Percentiles rank a stretch among this genome's conserved stretches.
Evolutionary conservation across 2,888 invertebrate genomes (phyloP).

Genomic region (Drosophila silvestris): DNA sequence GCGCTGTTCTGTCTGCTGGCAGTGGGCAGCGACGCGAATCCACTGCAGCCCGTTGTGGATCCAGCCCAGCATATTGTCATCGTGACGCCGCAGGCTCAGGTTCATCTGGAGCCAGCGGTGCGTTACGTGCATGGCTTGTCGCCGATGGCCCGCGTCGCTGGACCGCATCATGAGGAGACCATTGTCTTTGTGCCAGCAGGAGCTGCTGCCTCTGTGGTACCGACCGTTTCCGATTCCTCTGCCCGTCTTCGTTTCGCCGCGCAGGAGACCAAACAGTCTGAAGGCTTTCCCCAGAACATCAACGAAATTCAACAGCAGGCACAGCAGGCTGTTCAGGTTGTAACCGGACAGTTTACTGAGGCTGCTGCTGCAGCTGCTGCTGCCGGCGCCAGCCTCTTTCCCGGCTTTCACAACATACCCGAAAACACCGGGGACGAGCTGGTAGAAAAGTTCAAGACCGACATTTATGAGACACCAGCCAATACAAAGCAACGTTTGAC

Average conservation of each 20-base stretch:
- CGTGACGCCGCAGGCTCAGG: conserved; percentile 84
- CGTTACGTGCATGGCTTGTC: conserved; percentile 82
- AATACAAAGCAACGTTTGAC: conserved; percentile 69
- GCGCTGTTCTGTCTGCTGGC: conserved; percentile 74
- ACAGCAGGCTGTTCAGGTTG: conserved; percentile 57
- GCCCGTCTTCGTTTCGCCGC: conserved; percentile 5
- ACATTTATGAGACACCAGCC: conserved; percentile 74
- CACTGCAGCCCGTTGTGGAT: conserved; percentile 64
- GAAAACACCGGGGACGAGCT: conserved; percentile 23
- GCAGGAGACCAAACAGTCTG: conserved; percentile 66
- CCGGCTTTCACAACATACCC: conserved; percentile 62
- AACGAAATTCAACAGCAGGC: conserved; percentile 69
- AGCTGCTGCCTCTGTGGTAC: conserved; percentile 69
- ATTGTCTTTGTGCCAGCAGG: conserved; percentile 83
- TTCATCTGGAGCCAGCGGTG: conserved; percentile 82
- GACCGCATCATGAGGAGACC: conserved; percentile 82
- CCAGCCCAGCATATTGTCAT: conserved; percentile 83
- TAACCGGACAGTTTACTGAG: conserved; percentile 70
- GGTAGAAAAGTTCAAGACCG: conserved; percentile 61
- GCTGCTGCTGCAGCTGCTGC: conserved; percentile 71
- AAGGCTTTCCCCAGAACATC: conserved; percentile 49
- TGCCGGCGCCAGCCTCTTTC: conserved; percentile 70
- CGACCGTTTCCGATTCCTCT: conserved; percentile 53
- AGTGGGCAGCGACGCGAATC: conserved; percentile 71
- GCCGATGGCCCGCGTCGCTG: conserved; percentile 81